phyloP scores from a whole-genome alignment of 2,113 vertebrate genomes.

The Ctenomys sociabilis region DNA sequence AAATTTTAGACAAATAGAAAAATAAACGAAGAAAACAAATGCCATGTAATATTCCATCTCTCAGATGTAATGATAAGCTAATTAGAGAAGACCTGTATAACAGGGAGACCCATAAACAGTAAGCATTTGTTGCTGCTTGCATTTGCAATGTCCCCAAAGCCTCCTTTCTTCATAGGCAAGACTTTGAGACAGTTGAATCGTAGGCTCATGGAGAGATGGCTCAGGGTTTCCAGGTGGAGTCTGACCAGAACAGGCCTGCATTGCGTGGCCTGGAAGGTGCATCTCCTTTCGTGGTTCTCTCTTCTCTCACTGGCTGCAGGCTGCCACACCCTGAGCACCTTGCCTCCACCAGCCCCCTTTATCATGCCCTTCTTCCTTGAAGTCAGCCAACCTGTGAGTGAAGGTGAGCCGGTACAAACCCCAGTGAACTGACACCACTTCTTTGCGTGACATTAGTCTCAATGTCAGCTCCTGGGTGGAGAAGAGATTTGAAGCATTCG shows the following conservation, averaged over 20 bases:
- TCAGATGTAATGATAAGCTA: not conserved
- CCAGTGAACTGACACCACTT: not conserved
- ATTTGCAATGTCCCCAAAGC: not conserved
- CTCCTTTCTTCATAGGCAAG: not conserved
- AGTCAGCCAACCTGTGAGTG: not conserved
- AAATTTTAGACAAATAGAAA: conserved; percentile 2
- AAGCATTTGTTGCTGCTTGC: not conserved
- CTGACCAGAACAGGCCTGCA: too few relatives aligned
- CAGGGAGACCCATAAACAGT: not conserved
- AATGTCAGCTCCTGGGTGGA: not conserved
- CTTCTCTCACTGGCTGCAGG: not conserved
- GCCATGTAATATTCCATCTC: not conserved
- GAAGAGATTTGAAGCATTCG: not conserved
- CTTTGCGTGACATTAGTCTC: not conserved
- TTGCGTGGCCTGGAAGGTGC: not conserved
- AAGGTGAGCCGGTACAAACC: not conserved
- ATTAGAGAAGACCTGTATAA: not conserved
- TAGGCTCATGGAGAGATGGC: not conserved
- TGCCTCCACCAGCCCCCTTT: not conserved
- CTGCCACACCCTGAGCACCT: not conserved
- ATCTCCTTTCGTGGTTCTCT: not conserved
- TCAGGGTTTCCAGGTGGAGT: not conserved
- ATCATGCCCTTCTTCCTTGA: not conserved
- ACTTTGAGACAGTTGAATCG: not conserved
- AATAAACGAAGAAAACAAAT: not conserved